These are phyloP conservation scores for Petroica traversi DNA, from an alignment of 2,113 vertebrate genomes.

Conservation along the genomic window DNA sequence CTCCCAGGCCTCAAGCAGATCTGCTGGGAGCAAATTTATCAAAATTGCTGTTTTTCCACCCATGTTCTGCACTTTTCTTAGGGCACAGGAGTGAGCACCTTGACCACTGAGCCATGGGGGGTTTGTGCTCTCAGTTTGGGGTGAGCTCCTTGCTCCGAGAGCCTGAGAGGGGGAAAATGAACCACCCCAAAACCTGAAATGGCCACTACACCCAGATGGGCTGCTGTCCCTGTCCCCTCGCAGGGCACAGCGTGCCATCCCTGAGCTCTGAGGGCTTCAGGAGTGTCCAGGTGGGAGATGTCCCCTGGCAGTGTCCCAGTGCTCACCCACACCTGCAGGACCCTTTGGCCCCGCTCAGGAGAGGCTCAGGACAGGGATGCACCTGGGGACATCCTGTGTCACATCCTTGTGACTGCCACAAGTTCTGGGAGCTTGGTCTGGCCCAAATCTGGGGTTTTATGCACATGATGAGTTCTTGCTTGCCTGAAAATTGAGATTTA, in stretches of 20 bases:
- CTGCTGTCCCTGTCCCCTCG: fast-evolving
- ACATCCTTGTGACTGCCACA: fast-evolving
- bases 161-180: background rate
- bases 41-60: fast-evolving
- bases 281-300: fast-evolving
- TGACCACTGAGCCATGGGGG: fast-evolving
- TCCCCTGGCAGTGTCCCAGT: fast-evolving
- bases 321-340: fast-evolving
- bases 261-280: background rate
- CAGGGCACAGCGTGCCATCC: fast-evolving
- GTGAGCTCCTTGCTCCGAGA: background rate
- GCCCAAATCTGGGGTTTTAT: background rate
- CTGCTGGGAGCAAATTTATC: background rate
- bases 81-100: background rate
- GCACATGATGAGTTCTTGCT: fast-evolving
- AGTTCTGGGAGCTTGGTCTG: too few relatives aligned
- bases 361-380: background rate
- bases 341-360: fast-evolving
- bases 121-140: fast-evolving
- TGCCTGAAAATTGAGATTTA: background rate
- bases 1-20: background rate
- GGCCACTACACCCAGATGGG: background rate
- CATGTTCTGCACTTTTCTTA: fast-evolving
- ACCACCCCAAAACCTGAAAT: background rate
- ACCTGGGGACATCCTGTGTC: background rate